Evolutionary conservation across 2,113 vertebrate species (phyloP).

Genomic region (Cyprinodon brontotheroides): DNA sequence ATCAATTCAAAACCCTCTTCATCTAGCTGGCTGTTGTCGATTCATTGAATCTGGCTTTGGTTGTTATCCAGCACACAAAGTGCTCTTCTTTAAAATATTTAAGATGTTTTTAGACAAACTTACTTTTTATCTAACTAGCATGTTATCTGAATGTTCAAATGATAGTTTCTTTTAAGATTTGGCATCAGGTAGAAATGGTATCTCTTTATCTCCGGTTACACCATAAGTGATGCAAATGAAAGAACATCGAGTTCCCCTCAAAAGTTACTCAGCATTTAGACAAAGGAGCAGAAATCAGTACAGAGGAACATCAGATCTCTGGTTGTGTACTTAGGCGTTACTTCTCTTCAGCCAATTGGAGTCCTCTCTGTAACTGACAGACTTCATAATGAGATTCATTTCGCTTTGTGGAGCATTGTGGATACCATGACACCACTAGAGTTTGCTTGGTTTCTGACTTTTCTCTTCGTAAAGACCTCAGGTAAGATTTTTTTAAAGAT

Average conservation of each 20-base stretch:
- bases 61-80: too few relatives aligned
- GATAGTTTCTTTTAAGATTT: neutral
- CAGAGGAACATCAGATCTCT: neutral
- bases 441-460: slow-evolving; percentile 1
- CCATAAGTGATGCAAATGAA: neutral
- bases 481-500: neutral
- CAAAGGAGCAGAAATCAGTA: neutral
- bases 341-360: slow-evolving; percentile 38
- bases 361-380: slow-evolving; percentile 8
- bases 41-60: neutral
- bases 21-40: neutral
- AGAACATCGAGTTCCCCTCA: neutral
- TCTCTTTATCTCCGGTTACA: neutral
- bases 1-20: neutral
- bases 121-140: neutral
- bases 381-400: neutral
- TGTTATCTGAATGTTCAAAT: neutral
- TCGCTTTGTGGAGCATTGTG: neutral
- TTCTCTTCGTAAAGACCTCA: neutral
- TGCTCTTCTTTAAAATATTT: neutral
- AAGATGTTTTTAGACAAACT: neutral
- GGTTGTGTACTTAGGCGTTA: neutral
- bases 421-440: neutral
- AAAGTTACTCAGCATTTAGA: fast-evolving
- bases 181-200: neutral